Conservation (phyloP, 2,113 vertebrate species). For the Hystrix cristata region DNA sequence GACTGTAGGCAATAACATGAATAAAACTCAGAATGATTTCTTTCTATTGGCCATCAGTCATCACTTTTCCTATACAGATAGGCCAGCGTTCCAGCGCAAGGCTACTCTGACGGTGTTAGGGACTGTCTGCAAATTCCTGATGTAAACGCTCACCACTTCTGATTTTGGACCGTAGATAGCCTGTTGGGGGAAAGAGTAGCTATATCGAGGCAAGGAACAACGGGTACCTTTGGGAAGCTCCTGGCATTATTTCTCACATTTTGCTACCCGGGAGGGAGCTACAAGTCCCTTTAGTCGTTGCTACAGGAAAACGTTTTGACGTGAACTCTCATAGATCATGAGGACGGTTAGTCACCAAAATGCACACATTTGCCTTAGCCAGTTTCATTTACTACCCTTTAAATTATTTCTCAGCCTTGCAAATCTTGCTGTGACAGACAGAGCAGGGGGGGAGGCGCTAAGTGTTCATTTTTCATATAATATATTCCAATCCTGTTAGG, state of each 20-base stretch:
- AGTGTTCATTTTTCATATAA: conserved; percentile 88
- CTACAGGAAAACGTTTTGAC: conserved; percentile 86
- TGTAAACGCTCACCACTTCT: not conserved
- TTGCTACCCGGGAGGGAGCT: conserved; percentile 50
- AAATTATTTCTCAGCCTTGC: conserved; percentile 88
- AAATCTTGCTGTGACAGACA: conserved; percentile 87
- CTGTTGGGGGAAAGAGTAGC: not conserved
- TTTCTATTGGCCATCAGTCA: conserved; percentile 55
- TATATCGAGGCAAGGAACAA: not conserved
- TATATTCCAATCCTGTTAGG: conserved; percentile 92
- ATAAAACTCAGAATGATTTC: conserved; percentile 70
- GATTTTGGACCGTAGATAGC: not conserved
- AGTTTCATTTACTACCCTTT: conserved; percentile 87
- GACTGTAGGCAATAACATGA: conserved; percentile 53
- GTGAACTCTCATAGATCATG: conserved; percentile 83
- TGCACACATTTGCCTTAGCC: conserved; percentile 83
- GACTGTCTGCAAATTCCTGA: conserved; percentile 56
- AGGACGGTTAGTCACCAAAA: conserved; percentile 86
- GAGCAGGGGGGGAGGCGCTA: conserved; percentile 74
- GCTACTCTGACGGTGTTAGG: not conserved
- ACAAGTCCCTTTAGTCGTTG: conserved; percentile 72
- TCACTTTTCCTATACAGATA: not conserved
- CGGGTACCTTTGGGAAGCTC: not conserved
- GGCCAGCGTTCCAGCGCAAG: not conserved
- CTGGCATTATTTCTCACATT: not conserved